These are phyloP conservation scores for Yponomeuta evonymella DNA, from an alignment of 2,888 invertebrate genomes.

Conservation along the genomic window DNA sequence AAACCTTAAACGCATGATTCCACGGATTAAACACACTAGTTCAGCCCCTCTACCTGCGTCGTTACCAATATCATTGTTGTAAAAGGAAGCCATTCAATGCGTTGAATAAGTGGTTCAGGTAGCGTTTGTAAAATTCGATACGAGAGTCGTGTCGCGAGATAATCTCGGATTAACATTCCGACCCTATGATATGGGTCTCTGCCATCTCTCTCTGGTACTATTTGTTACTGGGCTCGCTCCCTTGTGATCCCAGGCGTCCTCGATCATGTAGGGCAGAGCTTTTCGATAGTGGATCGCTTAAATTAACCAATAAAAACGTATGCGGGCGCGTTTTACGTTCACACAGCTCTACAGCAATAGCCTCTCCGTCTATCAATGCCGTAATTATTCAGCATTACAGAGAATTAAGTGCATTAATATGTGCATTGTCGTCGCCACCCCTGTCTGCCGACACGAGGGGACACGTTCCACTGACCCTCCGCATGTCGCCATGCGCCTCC, in stretches of 20 bases:
- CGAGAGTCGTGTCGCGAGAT: conserved; percentile 53
- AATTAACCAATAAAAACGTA: conserved; percentile 67
- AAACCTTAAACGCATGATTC: conserved; percentile 24
- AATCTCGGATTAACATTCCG: conserved; percentile 72
- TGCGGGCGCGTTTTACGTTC: conserved; percentile 56
- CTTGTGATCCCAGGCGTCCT: neutral
- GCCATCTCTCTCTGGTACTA: too few relatives aligned
- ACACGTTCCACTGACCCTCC: conserved; percentile 13
- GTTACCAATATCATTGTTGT: conserved; percentile 41
- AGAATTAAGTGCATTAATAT: conserved; percentile 44
- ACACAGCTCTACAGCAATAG: neutral
- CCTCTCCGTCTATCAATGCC: conserved; percentile 34
- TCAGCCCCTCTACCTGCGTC: conserved; percentile 51
- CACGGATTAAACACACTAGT: conserved; percentile 27
- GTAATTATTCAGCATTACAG: conserved; percentile 62
- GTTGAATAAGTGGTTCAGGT: conserved; percentile 62
- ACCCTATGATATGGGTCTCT: conserved; percentile 41
- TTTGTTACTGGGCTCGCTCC: neutral
- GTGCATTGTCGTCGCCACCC: conserved; percentile 27
- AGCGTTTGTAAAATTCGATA: conserved; percentile 69
- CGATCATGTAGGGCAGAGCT: conserved; percentile 33
- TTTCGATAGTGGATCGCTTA: conserved; percentile 43
- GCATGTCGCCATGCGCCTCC: neutral
- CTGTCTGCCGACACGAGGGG: conserved; percentile 13
- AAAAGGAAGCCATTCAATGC: conserved; percentile 61